Conservation (phyloP, 2,797 vertebrate genomes). For the Poeciliopsis presidionis region DNA sequence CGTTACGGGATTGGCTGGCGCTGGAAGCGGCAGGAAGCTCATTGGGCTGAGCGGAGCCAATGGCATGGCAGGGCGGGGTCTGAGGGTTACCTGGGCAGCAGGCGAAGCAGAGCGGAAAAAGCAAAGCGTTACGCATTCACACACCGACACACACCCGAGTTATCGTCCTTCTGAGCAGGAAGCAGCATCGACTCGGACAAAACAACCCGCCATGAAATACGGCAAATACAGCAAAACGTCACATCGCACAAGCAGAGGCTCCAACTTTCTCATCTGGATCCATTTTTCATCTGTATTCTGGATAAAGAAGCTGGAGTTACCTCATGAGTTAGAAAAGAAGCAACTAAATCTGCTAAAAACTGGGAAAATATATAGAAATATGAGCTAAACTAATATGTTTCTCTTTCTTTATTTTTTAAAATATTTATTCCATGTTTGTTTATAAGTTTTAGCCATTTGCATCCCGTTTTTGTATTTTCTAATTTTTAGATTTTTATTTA, state of each 20-base stretch:
- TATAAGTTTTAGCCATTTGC: too few species aligned
- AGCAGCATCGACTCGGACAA: background rate
- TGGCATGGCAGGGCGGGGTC: conserved; percentile 87
- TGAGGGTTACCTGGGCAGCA: conserved; percentile 94
- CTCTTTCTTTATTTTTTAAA: too few species aligned
- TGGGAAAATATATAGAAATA: too few species aligned
- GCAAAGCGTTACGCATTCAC: conserved; percentile 79
- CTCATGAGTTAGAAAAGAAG: too few species aligned
- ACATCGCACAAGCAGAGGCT: background rate
- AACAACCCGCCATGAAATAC: background rate
- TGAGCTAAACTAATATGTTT: too few species aligned
- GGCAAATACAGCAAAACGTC: background rate
- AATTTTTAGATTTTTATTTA: too few species aligned
- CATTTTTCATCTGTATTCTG: background rate
- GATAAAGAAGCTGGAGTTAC: background rate
- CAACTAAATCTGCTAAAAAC: too few species aligned
- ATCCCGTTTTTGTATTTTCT: too few species aligned
- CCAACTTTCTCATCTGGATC: background rate
- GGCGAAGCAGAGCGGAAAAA: conserved; percentile 90
- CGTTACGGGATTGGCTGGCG: conserved; percentile 85
- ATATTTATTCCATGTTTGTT: too few species aligned
- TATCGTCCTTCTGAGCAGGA: background rate
- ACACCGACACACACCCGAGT: background rate
- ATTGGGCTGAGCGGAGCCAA: conserved; percentile 88
- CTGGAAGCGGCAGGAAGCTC: conserved; percentile 78